Percentiles rank a stretch among this genome's conserved stretches.
These are phyloP conservation scores for Patella depressa DNA, from an alignment of 2,888 invertebrate species.

Conservation along the genomic window DNA sequence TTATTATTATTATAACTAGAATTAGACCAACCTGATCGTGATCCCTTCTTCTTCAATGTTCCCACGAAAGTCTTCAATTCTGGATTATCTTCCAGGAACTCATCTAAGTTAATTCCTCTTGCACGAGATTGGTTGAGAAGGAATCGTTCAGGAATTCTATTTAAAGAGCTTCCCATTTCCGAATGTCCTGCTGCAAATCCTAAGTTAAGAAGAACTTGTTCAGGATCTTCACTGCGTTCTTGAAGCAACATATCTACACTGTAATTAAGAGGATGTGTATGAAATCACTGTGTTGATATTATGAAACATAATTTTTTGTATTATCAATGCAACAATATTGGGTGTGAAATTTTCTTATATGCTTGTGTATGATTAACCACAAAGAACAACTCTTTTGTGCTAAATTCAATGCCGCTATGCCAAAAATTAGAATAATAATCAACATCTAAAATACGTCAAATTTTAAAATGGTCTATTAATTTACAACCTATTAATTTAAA, in stretches of 20 bases:
- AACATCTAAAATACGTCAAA: too few relatives aligned
- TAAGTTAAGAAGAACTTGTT: slow-evolving; percentile 83
- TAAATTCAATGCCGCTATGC: too few relatives aligned
- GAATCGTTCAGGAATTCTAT: slow-evolving; percentile 86
- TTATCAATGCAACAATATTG: too few relatives aligned
- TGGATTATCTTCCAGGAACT: slow-evolving; percentile 75
- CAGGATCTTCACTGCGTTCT: slow-evolving; percentile 88
- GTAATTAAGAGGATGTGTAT: slow-evolving; percentile 25
- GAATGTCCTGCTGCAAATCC: slow-evolving; percentile 67
- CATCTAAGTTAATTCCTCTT: slow-evolving; percentile 82
- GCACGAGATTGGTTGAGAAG: slow-evolving; percentile 83
- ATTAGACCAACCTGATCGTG: slow-evolving; percentile 18
- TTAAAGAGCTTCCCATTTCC: slow-evolving; percentile 44
- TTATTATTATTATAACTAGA: background rate
- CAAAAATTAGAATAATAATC: too few relatives aligned
- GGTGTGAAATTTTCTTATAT: too few relatives aligned
- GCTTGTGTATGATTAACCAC: too few relatives aligned
- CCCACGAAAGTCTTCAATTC: slow-evolving; percentile 48
- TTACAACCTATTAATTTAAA: too few relatives aligned
- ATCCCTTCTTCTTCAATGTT: slow-evolving; percentile 23
- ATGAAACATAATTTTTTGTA: too few relatives aligned
- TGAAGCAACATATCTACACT: slow-evolving; percentile 78
- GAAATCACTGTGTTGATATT: too few relatives aligned
- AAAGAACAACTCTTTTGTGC: too few relatives aligned
- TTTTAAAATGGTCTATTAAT: too few relatives aligned